phyloP scores from a whole-genome alignment of 1,140 invertebrate species.

The Calliopsis andreniformis region DNA sequence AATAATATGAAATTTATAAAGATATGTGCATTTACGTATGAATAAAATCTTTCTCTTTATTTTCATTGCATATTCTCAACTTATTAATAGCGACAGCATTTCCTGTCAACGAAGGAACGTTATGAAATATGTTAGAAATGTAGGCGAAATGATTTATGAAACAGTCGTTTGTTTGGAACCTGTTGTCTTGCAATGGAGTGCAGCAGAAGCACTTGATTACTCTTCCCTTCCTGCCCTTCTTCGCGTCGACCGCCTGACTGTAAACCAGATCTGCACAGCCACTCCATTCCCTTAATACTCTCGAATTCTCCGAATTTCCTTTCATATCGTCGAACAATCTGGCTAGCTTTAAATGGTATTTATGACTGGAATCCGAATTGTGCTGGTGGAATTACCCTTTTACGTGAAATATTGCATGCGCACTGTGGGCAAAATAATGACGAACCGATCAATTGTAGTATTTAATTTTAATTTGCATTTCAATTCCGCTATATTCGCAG shows the following conservation, averaged over 20 bases:
- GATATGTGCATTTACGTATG: too few relatives aligned
- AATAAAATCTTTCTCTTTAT: too few relatives aligned
- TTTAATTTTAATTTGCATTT: too few relatives aligned
- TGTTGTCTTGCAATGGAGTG: constrained; percentile 42
- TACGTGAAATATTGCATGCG: not conserved
- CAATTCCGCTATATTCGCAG: too few relatives aligned
- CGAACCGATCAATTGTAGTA: too few relatives aligned
- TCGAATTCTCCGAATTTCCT: constrained; percentile 32
- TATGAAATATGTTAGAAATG: constrained; percentile 36
- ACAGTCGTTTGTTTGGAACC: constrained; percentile 48
- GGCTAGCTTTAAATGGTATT: constrained; percentile 18
- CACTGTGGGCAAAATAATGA: not conserved
- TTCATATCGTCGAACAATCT: constrained; percentile 34
- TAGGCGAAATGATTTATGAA: constrained; percentile 47
- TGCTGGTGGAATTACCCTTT: not conserved
- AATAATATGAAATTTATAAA: too few relatives aligned
- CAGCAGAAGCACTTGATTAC: constrained; percentile 47
- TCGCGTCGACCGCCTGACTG: constrained; percentile 21
- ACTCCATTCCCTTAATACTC: constrained; percentile 20
- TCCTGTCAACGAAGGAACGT: not conserved
- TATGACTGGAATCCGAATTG: constrained; percentile 6
- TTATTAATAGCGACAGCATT: not conserved
- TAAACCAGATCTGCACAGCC: not conserved
- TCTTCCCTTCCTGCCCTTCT: constrained; percentile 33
- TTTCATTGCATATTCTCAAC: too few relatives aligned